Evolutionary conservation across 2,113 vertebrate genomes (phyloP), one percentile per base, ranked within the genome.

Genomic region (Neoarius graeffei): DNA sequence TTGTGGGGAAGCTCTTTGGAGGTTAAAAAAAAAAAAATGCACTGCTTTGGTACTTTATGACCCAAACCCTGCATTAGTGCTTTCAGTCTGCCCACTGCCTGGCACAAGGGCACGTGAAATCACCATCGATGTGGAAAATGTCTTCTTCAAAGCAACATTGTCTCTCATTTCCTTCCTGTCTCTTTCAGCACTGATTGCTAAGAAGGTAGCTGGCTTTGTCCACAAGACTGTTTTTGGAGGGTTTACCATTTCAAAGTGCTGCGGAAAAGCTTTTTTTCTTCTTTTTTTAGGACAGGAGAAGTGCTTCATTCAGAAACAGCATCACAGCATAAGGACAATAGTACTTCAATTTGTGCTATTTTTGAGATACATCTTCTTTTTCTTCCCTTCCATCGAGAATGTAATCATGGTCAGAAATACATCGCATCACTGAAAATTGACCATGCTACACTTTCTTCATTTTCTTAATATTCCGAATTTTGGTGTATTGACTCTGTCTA

Each of bases 161-260:
- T 86, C 89, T 83, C 42, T 84, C 73, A 76, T 66, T 89, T 76
- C 84, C 85, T 83, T 87, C 85, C 83, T 88, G 64, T 69, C 69
- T 85, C 62, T 88, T 85, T 86, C 54, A 48, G 30, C 59, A 4
- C n/a, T 83, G 85, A 91, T 85, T 86, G 76, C 90, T 89, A 89
- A 91, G 90, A 91, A 88, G 89, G 81, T 82, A 88, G 85, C 83
- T 86, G 86, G 87, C 93, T 93, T 93, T 93, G 93, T 92, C 86
- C 83, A 86, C 20, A 87, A 88, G 85, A 82, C 88, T 82, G 89
- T 87, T 76, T 76, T 57, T 60, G 79, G 76, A 92, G 90, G 85
- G 84, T 86, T 85, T 62, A 82, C 48, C 85, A 95, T 94, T 95
- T 95, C 94, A 95, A 94, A 95, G 94, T 87, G 91, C 87, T 89